Base-by-base conservation (phyloP, 2,113 vertebrate genomes). In the Apteryx mantelli region DNA sequence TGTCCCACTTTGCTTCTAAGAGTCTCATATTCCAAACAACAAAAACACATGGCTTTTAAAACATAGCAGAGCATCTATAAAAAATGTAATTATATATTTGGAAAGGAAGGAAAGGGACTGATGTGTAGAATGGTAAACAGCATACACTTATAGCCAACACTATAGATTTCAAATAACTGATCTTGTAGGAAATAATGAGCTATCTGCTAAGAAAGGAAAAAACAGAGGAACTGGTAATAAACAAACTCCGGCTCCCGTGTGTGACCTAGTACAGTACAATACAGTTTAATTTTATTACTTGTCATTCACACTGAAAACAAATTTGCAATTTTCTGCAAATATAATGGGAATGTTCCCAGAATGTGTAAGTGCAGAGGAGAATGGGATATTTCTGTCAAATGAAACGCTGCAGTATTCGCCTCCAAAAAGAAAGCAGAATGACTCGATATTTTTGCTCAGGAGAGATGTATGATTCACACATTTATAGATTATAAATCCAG, bases 101-200 rank as follows among this genome's bases (percentile, higher is more conserved):
- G 89, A 81, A 94, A 92, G 38, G 56, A 53, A 82, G 68, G 64
- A 93, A 89, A 83, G 77, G 66, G 82, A 78, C 75, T 92, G 89
- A 93, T 91, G 69, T 75, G 89, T 89, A 58, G 87, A 97, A 94
- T 92, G 75, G 90, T 80, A 96, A 97, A 89, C 68, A 91, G 78
- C 83, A 94, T 30, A 80, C 88, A 70, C 91, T 93, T 95, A 82
- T 85, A 97, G 85, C 65, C 89, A 95, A 77, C 85, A 84, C 73
- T 94, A 91, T 84, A 86, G 95, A 96, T 97, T 97, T 96, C 93
- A 97, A 97, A 97, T 96, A 97, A 95, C 95, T 0, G n/a, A 92
- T 96, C 92, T 97, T 97, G 97, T 96, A 97, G 83, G 88, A 96
- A 98, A 97, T 97, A 97, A 98, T 96, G 95, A 98, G 96, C 88